phyloP scores from a whole-genome alignment of 2,888 invertebrate species.

The Lobophora halterata region DNA sequence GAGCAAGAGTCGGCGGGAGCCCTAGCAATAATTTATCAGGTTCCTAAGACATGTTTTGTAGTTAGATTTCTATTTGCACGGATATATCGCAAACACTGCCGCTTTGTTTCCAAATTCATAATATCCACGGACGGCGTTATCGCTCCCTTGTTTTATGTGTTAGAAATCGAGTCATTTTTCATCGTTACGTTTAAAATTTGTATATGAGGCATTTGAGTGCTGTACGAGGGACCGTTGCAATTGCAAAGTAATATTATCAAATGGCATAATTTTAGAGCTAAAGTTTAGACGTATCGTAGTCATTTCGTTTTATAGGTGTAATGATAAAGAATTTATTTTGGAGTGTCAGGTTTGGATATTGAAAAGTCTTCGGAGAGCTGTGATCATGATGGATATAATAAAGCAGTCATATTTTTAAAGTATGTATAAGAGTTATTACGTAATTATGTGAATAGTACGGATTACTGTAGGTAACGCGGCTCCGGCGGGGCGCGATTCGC shows the following conservation, averaged over 20 bases:
- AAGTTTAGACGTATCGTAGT: constrained; percentile 75
- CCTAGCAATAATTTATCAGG: constrained; percentile 80
- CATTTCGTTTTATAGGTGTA: constrained; percentile 80
- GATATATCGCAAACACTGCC: constrained; percentile 77
- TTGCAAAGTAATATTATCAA: constrained; percentile 79
- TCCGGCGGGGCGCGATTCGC: no score
- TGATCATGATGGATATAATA: constrained; percentile 79
- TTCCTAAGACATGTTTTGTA: constrained; percentile 80
- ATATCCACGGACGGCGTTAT: constrained; percentile 55
- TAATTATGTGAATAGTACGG: constrained; percentile 65
- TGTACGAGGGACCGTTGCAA: constrained; percentile 80
- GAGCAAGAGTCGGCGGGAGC: constrained; percentile 59
- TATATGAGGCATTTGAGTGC: constrained; percentile 78
- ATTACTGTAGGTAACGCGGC: constrained; percentile 44
- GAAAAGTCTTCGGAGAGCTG: constrained; percentile 79
- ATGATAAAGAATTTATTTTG: constrained; percentile 80
- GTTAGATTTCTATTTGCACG: constrained; percentile 78
- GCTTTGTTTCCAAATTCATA: constrained; percentile 69
- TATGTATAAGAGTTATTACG: constrained; percentile 77
- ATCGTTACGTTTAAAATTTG: constrained; percentile 70
- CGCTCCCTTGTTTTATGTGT: constrained; percentile 61
- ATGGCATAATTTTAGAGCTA: constrained; percentile 80
- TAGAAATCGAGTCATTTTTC: constrained; percentile 62
- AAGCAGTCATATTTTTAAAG: constrained; percentile 80
- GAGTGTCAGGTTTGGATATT: constrained; percentile 75